These are phyloP conservation scores for Progne subis DNA, from an alignment of 2,113 vertebrate genomes.

Conservation along the genomic window DNA sequence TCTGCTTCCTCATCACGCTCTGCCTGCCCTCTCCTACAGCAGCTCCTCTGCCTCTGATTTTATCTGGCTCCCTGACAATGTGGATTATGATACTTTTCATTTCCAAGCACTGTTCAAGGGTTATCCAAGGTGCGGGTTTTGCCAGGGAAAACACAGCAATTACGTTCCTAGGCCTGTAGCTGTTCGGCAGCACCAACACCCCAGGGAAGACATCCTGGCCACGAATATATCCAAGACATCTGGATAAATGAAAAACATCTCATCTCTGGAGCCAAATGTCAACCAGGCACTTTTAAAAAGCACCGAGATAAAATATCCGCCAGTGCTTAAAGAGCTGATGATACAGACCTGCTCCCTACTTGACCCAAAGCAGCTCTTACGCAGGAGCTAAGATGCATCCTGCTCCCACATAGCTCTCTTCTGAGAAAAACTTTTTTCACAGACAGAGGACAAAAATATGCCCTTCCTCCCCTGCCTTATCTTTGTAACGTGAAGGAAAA, in stretches of 20 bases:
- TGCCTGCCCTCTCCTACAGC: neutral
- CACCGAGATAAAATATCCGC: neutral
- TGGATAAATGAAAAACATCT: constrained; percentile 19
- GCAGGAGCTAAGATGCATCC: neutral
- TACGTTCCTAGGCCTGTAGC: neutral
- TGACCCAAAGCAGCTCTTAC: neutral
- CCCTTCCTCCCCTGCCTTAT: neutral
- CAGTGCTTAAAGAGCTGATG: neutral
- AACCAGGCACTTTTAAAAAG: constrained; percentile 14
- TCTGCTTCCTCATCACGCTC: neutral
- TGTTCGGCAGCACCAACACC: neutral
- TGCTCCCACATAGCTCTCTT: neutral
- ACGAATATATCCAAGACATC: neutral
- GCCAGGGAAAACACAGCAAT: constrained; percentile 39
- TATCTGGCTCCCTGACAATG: neutral
- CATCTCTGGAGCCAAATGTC: constrained; percentile 29
- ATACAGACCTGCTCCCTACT: neutral
- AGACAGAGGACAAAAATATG: neutral
- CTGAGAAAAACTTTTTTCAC: neutral
- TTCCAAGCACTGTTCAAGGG: neutral
- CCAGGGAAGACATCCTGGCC: neutral
- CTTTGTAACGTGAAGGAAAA: neutral
- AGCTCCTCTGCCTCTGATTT: constrained; percentile 5
- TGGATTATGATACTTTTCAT: neutral
- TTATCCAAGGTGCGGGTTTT: neutral